Evolutionary conservation across 2,113 vertebrate genomes (phyloP).

Genomic region (Megaptera novaeangliae): DNA sequence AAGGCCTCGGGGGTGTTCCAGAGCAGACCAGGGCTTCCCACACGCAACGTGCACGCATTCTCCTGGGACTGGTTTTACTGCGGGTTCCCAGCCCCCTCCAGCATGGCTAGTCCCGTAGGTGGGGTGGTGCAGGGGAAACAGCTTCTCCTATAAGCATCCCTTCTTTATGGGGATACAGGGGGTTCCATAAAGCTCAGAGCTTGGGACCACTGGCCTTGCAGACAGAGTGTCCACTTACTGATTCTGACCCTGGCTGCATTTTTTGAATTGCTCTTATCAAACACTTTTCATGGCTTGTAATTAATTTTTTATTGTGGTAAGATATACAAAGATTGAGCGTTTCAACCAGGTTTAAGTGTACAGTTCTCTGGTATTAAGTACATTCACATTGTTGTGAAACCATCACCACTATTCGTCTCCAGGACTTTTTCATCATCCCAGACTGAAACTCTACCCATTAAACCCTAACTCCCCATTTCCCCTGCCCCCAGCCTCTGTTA

Average conservation of each 20-base stretch:
- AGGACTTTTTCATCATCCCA: background rate
- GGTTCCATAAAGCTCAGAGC: background rate
- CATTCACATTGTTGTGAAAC: too few species aligned
- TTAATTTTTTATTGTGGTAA: background rate
- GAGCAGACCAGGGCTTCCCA: background rate
- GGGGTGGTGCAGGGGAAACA: background rate
- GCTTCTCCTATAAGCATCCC: background rate
- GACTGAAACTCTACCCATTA: background rate
- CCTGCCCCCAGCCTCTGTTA: background rate
- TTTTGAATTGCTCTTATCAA: background rate
- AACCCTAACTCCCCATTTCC: background rate
- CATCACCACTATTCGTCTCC: background rate
- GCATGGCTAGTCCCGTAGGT: background rate
- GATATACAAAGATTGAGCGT: background rate
- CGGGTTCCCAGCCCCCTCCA: background rate
- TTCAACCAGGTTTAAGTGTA: background rate
- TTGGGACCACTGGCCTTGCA: background rate
- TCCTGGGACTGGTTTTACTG: background rate
- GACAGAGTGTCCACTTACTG: background rate
- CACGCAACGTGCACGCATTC: fast-evolving
- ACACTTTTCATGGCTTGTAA: background rate
- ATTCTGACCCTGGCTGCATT: background rate
- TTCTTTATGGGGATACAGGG: background rate
- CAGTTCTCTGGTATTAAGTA: background rate
- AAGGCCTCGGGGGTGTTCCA: background rate